Evolutionary conservation across 2,888 invertebrate genomes (phyloP).

Genomic region (Spilarctia lutea): DNA sequence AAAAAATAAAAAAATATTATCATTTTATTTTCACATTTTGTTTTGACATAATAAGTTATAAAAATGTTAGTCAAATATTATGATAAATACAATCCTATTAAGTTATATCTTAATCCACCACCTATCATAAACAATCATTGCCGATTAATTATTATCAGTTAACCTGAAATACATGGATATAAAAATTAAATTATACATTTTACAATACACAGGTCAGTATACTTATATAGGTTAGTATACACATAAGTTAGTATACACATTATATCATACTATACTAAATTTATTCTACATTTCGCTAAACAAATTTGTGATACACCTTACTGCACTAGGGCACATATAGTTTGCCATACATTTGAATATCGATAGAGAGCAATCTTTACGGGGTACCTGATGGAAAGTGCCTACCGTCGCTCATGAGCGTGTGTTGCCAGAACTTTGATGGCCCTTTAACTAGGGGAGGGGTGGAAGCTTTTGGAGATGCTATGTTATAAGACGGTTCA

Average conservation of each 20-base stretch:
- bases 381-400: no score
- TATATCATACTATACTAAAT: background rate
- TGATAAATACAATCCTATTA: background rate
- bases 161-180: background rate
- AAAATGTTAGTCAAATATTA: constrained; percentile 1
- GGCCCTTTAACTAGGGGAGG: no score
- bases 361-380: no score
- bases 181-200: background rate
- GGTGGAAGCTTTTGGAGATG: no score
- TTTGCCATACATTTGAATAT: no score
- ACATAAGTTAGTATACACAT: background rate
- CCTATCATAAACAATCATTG: constrained; percentile 7
- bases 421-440: no score
- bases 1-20: background rate
- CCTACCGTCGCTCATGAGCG: no score
- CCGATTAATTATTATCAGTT: background rate
- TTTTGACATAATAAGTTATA: constrained; percentile 7
- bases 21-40: constrained; percentile 4
- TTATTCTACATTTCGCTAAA: constrained; percentile 5
- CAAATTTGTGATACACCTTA: background rate
- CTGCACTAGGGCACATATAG: background rate
- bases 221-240: background rate
- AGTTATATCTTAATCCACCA: background rate
- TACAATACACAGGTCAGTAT: background rate
- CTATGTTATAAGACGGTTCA: no score